These are phyloP conservation scores for Sepioteuthis lessoniana DNA, from an alignment of 2,888 invertebrate genomes.

Conservation along the genomic window DNA sequence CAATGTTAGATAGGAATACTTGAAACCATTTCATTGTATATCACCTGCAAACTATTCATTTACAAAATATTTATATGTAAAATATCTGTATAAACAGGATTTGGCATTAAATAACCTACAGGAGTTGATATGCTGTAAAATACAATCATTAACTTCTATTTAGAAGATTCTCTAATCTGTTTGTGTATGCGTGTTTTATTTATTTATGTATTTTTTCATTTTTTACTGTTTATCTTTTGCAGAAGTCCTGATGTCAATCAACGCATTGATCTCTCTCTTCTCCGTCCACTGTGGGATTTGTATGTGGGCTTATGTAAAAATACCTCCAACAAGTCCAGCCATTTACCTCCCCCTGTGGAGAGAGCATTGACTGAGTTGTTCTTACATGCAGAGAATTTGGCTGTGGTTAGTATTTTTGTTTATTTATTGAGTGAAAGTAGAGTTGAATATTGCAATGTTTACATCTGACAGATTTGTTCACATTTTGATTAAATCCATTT, in stretches of 20 bases:
- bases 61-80: no score
- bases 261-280: conserved; percentile 66
- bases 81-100: no score
- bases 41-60: no score
- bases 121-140: no score
- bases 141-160: no score
- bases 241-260: background rate
- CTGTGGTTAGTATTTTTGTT: conserved; percentile 57
- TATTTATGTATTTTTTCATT: background rate
- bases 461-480: background rate
- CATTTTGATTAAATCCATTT: no score
- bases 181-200: no score
- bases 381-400: conserved; percentile 71
- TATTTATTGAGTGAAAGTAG: background rate
- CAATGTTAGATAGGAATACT: no score
- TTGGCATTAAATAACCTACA: no score
- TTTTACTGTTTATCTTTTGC: background rate
- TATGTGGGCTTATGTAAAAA: conserved; percentile 57
- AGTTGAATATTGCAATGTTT: background rate
- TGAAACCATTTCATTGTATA: no score
- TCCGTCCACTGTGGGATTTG: conserved; percentile 70
- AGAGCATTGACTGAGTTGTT: conserved; percentile 73
- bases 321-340: conserved; percentile 57
- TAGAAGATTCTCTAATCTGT: background rate
- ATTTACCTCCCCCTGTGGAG: conserved; percentile 65